Evolutionary conservation across 2,888 invertebrate genomes (phyloP).

Genomic region (Caenorhabditis panamensis): DNA sequence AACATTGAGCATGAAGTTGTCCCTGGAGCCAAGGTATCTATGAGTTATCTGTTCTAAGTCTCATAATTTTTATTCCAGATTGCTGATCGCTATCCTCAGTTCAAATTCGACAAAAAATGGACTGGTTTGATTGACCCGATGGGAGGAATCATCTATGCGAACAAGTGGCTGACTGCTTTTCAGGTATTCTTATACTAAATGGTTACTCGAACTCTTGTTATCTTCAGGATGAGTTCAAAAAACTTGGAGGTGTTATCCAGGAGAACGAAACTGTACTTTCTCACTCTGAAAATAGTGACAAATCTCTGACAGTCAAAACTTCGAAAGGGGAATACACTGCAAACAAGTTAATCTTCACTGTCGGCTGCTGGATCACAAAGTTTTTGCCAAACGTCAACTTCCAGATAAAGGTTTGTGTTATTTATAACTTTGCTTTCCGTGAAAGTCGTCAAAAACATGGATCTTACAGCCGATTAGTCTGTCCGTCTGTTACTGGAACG

Average conservation of each 20-base stretch:
- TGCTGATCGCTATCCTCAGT: constrained; percentile 60
- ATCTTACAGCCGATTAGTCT: constrained; percentile 57
- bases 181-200: constrained; percentile 7
- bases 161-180: constrained; percentile 68
- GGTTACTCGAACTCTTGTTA: background rate
- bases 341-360: constrained; percentile 72
- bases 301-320: constrained; percentile 24
- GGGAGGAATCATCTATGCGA: constrained; percentile 72
- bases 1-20: constrained; percentile 65
- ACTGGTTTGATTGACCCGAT: constrained; percentile 68
- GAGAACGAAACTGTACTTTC: constrained; percentile 55
- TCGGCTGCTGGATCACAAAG: constrained; percentile 76
- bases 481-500: constrained; percentile 64
- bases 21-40: constrained; percentile 51
- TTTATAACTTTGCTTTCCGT: background rate
- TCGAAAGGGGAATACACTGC: constrained; percentile 57
- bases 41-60: no score
- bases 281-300: constrained; percentile 18
- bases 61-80: constrained; percentile 37
- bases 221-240: constrained; percentile 65
- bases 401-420: constrained; percentile 57
- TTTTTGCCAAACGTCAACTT: constrained; percentile 68
- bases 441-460: background rate
- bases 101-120: constrained; percentile 65
- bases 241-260: constrained; percentile 57